These are phyloP conservation scores for Mythimna impura DNA, from an alignment of 2,888 invertebrate species.

Conservation along the genomic window DNA sequence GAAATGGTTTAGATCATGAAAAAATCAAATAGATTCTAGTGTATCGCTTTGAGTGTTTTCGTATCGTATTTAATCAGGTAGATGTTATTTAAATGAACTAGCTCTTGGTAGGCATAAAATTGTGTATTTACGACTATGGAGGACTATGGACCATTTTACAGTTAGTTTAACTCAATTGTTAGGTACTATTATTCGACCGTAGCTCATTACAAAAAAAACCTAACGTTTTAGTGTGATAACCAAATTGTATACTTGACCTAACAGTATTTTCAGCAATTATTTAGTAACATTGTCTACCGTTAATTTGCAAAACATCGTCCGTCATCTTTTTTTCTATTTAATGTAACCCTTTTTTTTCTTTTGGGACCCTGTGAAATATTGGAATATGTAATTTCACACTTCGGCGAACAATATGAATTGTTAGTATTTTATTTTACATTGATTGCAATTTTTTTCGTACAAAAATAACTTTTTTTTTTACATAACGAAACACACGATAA, in stretches of 20 bases:
- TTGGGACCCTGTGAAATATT: conserved; percentile 12
- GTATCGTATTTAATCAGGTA: not conserved
- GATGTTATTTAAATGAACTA: not conserved
- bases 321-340: conserved; percentile 1
- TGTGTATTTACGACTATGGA: not conserved
- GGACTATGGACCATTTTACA: not conserved
- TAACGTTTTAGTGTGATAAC: not conserved
- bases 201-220: not conserved
- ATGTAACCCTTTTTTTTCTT: not conserved
- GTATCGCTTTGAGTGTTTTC: not conserved
- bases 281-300: conserved; percentile 9
- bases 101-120: not conserved
- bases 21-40: not conserved
- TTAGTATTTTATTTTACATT: not conserved
- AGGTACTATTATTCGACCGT: conserved; percentile 5
- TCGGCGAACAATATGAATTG: conserved; percentile 17
- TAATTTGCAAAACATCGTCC: conserved; percentile 15
- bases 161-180: conserved; percentile 21
- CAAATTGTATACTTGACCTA: not conserved
- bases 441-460: not conserved
- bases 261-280: conserved; percentile 15
- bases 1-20: not conserved
- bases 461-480: not conserved
- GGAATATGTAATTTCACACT: conserved; percentile 32
- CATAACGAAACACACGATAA: not conserved